Conservation (phyloP, 2,888 invertebrate species). For the Chirona hameri region DNA sequence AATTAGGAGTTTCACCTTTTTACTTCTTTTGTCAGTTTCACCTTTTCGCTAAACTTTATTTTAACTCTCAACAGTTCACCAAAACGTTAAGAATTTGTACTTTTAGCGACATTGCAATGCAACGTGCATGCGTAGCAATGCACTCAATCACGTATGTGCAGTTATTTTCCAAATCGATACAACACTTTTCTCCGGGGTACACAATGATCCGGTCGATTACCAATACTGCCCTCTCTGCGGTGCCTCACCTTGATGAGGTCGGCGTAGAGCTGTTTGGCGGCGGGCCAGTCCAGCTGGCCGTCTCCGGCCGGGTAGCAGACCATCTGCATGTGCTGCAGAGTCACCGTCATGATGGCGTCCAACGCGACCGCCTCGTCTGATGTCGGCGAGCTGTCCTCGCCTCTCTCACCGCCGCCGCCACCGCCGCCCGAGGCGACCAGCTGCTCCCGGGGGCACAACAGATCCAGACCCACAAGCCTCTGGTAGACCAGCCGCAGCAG, state of each 20-base stretch:
- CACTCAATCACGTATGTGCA: not conserved
- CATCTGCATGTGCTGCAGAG: slow-evolving; percentile 65
- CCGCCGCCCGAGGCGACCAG: not conserved
- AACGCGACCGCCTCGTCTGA: slow-evolving; percentile 62
- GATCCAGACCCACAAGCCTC: not conserved
- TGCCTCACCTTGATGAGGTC: not conserved
- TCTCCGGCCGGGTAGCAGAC: slow-evolving; percentile 52
- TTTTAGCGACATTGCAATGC: no score
- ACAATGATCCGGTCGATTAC: not conserved
- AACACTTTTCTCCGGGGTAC: no score
- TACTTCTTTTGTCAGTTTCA: no score
- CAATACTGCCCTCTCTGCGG: not conserved
- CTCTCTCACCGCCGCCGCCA: slow-evolving; percentile 42
- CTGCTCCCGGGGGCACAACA: slow-evolving; percentile 6
- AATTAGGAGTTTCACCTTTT: no score
- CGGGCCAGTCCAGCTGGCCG: not conserved
- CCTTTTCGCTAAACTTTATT: not conserved
- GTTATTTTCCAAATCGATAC: no score
- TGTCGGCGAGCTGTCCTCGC: no score
- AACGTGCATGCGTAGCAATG: no score
- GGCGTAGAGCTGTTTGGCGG: slow-evolving; percentile 23
- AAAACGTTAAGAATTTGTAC: no score
- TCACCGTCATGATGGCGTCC: slow-evolving; percentile 71
- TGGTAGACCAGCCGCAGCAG: slow-evolving; percentile 55
- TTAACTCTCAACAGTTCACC: no score